Evolutionary conservation across 2,888 invertebrate species (phyloP).

Genomic region (Steinernema hermaphroditum): DNA sequence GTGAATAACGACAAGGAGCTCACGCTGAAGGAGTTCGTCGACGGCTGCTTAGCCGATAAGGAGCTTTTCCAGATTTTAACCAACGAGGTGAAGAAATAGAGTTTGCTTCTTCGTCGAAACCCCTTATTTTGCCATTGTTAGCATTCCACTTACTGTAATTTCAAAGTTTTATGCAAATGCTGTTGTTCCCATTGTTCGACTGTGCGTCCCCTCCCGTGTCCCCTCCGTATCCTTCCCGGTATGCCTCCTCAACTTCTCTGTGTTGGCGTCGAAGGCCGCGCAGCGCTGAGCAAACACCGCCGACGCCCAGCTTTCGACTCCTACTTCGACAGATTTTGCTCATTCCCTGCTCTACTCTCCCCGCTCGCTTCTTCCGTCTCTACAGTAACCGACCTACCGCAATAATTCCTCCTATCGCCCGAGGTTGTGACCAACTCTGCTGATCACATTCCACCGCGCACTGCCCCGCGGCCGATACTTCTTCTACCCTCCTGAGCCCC

Average conservation of each 20-base stretch:
- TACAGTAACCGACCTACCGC: neutral
- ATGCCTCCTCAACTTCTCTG: neutral
- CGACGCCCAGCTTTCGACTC: neutral
- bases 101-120: neutral
- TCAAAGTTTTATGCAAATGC: constrained; percentile 16
- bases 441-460: constrained; percentile 31
- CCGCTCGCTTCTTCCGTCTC: constrained; percentile 2
- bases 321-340: constrained; percentile 17
- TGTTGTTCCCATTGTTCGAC: neutral
- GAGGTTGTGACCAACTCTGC: constrained; percentile 28
- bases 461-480: constrained; percentile 28
- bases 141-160: constrained; percentile 26
- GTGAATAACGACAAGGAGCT: constrained; percentile 88
- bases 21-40: constrained; percentile 78
- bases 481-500: neutral
- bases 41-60: constrained; percentile 67
- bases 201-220: neutral
- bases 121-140: constrained; percentile 21
- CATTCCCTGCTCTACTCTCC: constrained; percentile 30
- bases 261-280: neutral
- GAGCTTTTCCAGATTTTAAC: constrained; percentile 67
- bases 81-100: constrained; percentile 65
- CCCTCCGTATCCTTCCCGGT: neutral
- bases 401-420: constrained; percentile 29
- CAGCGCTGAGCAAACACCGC: constrained; percentile 3